phyloP scores from a whole-genome alignment of 2,797 vertebrate genomes.

The Lophotriccus pileatus region DNA sequence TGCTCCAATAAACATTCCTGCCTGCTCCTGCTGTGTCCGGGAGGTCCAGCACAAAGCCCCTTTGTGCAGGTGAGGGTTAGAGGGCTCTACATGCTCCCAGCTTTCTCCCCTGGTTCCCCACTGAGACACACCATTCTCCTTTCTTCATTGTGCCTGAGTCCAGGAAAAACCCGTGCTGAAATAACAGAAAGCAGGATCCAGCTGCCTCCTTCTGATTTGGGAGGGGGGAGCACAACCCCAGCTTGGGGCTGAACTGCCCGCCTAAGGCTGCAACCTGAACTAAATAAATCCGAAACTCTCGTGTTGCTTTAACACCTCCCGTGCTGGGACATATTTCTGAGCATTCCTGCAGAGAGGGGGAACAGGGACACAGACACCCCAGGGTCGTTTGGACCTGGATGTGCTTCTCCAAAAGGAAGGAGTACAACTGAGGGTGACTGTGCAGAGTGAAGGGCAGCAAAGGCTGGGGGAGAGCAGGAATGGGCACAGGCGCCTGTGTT shows the following conservation, averaged over 20 bases:
- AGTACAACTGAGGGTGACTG: fast-evolving
- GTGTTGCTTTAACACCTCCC: neutral
- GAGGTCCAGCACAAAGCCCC: neutral
- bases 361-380: neutral
- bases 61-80: neutral
- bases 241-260: neutral
- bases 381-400: neutral
- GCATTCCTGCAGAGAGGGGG: neutral
- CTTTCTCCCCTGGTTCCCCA: neutral
- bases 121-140: neutral
- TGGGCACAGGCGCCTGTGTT: fast-evolving
- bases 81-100: neutral
- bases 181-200: neutral
- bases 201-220: neutral
- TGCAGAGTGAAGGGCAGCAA: fast-evolving
- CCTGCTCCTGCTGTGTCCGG: neutral
- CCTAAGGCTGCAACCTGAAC: no score
- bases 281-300: neutral
- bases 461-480: neutral
- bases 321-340: neutral
- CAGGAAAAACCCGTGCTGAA: neutral
- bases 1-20: neutral
- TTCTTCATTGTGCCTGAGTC: neutral
- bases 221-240: neutral
- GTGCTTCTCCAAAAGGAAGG: neutral